Base-by-base conservation (phyloP, 2,888 invertebrate genomes). In the Ypsolopha scabrella region DNA sequence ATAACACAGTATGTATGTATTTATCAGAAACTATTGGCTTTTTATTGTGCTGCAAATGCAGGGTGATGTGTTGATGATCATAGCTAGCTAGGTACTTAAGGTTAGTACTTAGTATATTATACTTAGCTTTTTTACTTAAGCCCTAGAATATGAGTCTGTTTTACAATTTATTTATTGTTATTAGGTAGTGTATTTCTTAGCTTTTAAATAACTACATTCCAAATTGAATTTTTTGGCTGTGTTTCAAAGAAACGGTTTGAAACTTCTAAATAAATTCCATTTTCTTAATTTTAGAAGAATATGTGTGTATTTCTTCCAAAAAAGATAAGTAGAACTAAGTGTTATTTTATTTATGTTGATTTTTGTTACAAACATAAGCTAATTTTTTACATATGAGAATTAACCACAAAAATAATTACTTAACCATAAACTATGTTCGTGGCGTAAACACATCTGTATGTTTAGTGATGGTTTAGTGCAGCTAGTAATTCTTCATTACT, bases 81-180 rank as follows among this genome's bases (percentile, higher is more conserved):
- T 45, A 47, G 13, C 13, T 37, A 47, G 14, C 13, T 37, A 39
- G 6, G 49, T 49, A 49, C 49, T 49, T 47, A 47, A 47, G 14
- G 13, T 72, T 68, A 75, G 70, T 66, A 66, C 62, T 24, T 74
- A 75, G 85, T 82, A 83, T 80, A 81, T 52, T 47, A 39, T 41
- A 67, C 68, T 74, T 78, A 81, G 80, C 81, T 82, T 85, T 80
- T 81, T 74, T 80, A 80, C 69, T 60, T 60, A 78, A 79, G 73
- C 67, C 61, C 59, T 80, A 80, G 58, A 54, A 57, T n/a, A n/a
- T 50, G 55, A 54, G 37, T 48, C 41, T 57, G 53, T 54, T 24
- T 24, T 24, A 24, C 24, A 24, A 24, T 24, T 24, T 57, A 54
- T 62, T 67, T 58, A 53, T 53, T 57, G 53, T 63, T 67, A 58